phyloP scores from a whole-genome alignment of 2,888 invertebrate species.

The Buathra laborator region DNA sequence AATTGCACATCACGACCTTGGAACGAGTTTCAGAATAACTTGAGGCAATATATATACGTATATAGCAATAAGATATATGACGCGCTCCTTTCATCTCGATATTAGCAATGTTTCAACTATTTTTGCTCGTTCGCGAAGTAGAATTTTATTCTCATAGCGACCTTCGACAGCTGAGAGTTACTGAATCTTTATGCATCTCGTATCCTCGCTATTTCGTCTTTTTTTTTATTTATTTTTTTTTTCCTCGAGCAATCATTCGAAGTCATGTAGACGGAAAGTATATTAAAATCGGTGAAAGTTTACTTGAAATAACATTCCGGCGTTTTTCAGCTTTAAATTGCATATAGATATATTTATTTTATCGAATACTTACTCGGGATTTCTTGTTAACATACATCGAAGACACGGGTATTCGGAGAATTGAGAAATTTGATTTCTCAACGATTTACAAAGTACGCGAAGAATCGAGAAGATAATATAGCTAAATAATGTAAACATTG shows the following conservation, averaged over 20 bases:
- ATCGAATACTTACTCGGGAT: too few relatives aligned
- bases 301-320: neutral
- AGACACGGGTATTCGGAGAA: too few relatives aligned
- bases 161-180: conserved; percentile 28
- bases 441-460: too few relatives aligned
- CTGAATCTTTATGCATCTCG: conserved; percentile 39
- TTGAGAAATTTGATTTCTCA: too few relatives aligned
- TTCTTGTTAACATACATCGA: too few relatives aligned
- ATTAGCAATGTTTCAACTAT: conserved; percentile 51
- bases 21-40: conserved; percentile 31
- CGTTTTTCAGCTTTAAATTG: too few relatives aligned
- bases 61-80: neutral
- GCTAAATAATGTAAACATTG: too few relatives aligned
- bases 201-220: conserved; percentile 47
- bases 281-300: neutral
- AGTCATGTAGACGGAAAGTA: neutral
- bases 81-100: conserved; percentile 31
- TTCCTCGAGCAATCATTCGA: neutral
- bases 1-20: conserved; percentile 43
- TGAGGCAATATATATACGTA: neutral
- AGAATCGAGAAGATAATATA: too few relatives aligned
- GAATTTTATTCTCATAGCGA: conserved; percentile 30
- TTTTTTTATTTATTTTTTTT: conserved; percentile 21
- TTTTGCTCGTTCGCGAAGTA: neutral
- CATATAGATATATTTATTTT: too few relatives aligned